Base-by-base conservation (phyloP, 1,140 invertebrate genomes). In the Procambarus virginalis region DNA sequence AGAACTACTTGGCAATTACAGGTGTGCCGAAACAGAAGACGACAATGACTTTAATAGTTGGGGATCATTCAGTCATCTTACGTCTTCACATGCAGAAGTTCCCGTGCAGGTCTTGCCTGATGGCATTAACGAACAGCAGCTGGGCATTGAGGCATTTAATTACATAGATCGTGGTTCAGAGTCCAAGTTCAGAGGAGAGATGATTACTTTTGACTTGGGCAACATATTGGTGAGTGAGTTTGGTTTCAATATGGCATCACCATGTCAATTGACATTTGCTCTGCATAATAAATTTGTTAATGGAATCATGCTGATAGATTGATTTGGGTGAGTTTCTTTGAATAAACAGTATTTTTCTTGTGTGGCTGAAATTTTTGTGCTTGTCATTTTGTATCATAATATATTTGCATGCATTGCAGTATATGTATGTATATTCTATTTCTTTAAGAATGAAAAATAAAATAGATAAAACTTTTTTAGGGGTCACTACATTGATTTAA, bases 131-230 rank as follows among this genome's bases (percentile, higher is more conserved):
- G 88, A 92, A 64, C 84, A 92, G 58, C 91, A 92, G 75, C 34
- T 92, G 51, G 89, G 84, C n/a, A 70, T 90, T 60, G 91, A 92
- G 55, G 91, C 91, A 17, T 92, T 92, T 70, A 89, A 90, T 68
- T 92, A 90, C 48, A 81, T 92, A 20, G 87, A 92, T 77, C 84
- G 77, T 48, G 88, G 86, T 12, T 92, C 91, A 49, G 91, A 92
- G n/a, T 92, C 91, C 20, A 90, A 92, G 51, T 92, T 92, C 75
- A 83, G 87, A 51, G 91, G 91, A 20, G 81, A 89, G 51, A 45
- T 91, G 48, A 84, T 89, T 14, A 49, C 58, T 14, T 87, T 77
- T 87, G 70, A 91, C 22, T 2, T 91, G 10, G 77, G 73, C 12
- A 84, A 76, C 34, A 91, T 91, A 12, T 84, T 46, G 75, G 90